A percentile compares a stretch with the other conserved stretches of the same genome.
phyloP scores from a whole-genome alignment of 2,888 invertebrate genomes.

The Plutella xylostella region DNA sequence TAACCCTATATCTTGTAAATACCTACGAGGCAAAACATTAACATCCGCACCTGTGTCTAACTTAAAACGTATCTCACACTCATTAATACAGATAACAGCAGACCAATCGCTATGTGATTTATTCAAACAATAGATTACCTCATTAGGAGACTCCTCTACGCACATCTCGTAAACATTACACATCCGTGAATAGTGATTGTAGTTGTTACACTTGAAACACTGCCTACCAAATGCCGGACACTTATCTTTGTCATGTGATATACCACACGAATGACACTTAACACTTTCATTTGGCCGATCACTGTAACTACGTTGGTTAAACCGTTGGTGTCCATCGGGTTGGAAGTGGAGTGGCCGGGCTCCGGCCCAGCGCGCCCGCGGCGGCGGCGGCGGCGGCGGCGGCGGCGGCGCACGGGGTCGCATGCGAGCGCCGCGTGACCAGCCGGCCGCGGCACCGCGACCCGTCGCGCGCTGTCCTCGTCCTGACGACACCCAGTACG shows the following conservation, averaged over 20 bases:
- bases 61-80: too few species aligned
- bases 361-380: background rate
- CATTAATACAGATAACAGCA: too few species aligned
- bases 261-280: background rate
- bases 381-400: background rate
- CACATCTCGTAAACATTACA: background rate
- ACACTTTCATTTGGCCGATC: background rate
- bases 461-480: background rate
- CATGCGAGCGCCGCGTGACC: background rate
- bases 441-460: background rate
- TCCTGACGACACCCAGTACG: background rate
- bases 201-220: conserved; percentile 3
- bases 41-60: background rate
- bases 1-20: background rate
- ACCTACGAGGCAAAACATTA: background rate
- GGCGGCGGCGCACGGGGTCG: background rate
- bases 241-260: background rate
- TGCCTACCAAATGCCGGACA: conserved; percentile 7
- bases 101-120: too few species aligned
- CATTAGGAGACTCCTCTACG: background rate
- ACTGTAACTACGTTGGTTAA: background rate
- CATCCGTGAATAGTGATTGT: conserved; percentile 1
- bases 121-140: too few species aligned
- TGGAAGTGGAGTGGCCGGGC: too few species aligned
- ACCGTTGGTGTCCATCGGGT: too few species aligned